Conservation (phyloP, 2,113 vertebrate species). For the Oryzias melastigma region DNA sequence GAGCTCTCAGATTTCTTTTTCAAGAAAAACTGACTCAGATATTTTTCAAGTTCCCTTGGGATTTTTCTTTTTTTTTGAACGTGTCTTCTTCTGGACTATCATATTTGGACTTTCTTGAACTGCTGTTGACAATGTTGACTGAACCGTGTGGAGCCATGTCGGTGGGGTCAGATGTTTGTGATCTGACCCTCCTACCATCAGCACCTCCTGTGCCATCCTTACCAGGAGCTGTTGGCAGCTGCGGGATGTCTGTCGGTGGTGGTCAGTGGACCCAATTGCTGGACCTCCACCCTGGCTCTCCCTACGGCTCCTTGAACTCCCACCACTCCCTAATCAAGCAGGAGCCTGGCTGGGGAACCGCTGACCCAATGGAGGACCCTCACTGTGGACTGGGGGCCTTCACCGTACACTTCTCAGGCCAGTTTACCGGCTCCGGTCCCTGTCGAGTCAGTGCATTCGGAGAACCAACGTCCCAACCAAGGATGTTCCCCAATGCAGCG, state of each 20-base stretch:
- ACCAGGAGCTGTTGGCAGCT: slow-evolving; percentile 79
- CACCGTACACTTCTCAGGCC: slow-evolving; percentile 95
- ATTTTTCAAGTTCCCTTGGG: slow-evolving; percentile 11
- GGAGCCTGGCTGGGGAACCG: slow-evolving; percentile 89
- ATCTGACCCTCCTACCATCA: slow-evolving; percentile 82
- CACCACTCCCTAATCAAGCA: slow-evolving; percentile 97
- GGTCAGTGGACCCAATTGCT: slow-evolving; percentile 93
- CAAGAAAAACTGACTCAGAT: slow-evolving; percentile 6
- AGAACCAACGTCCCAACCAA: slow-evolving; percentile 80
- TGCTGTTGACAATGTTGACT: slow-evolving; percentile 64
- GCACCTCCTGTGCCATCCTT: slow-evolving; percentile 85
- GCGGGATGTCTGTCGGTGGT: slow-evolving; percentile 84
- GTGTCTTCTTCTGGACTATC: slow-evolving; percentile 39
- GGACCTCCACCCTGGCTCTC: slow-evolving; percentile 88
- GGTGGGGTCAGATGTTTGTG: slow-evolving; percentile 91
- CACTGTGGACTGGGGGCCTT: slow-evolving; percentile 93
- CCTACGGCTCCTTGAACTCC: slow-evolving; percentile 84
- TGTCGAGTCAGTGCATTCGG: slow-evolving; percentile 89
- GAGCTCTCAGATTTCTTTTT: slow-evolving; percentile 27
- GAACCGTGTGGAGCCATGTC: slow-evolving; percentile 82
- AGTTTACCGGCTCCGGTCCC: slow-evolving; percentile 90
- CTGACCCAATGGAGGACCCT: slow-evolving; percentile 87
- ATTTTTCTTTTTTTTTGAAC: slow-evolving; percentile 17
- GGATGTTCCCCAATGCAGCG: slow-evolving; percentile 87
- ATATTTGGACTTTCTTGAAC: slow-evolving; percentile 25